Conservation (phyloP, 2,797 vertebrate species). For the Molossus alvarezi region DNA sequence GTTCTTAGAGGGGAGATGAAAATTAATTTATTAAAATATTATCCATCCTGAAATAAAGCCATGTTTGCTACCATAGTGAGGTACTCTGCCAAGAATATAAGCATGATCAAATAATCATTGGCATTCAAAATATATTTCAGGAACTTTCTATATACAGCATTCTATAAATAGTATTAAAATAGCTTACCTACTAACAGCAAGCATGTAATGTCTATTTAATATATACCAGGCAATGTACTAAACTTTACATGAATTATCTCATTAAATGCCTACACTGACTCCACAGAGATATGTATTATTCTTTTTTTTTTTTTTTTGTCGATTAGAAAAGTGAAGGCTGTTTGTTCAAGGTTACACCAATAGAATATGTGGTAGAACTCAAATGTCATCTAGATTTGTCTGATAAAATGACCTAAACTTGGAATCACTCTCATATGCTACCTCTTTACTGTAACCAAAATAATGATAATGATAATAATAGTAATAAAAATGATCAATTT, state of each 20-base stretch:
- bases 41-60: not conserved
- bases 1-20: not conserved
- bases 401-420: not conserved
- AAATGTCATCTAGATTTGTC: not conserved
- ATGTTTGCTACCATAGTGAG: not conserved
- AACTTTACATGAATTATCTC: not conserved
- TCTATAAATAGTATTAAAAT: constrained; percentile 12
- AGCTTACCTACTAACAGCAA: constrained; percentile 18
- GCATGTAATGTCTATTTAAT: constrained; percentile 14
- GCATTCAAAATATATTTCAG: constrained; percentile 35
- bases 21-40: constrained; percentile 61
- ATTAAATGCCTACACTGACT: not conserved
- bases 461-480: not conserved
- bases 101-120: not conserved
- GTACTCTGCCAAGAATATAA: constrained; percentile 8
- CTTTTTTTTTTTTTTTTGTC: not conserved
- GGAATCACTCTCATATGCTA: not conserved
- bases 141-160: not conserved
- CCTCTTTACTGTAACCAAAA: not conserved
- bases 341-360: constrained; percentile 9
- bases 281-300: not conserved
- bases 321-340: not conserved
- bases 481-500: not conserved
- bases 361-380: not conserved
- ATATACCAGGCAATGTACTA: not conserved